Base-by-base conservation (phyloP, 1,140 invertebrate genomes). In the Hyposmocoma kahamanoa region DNA sequence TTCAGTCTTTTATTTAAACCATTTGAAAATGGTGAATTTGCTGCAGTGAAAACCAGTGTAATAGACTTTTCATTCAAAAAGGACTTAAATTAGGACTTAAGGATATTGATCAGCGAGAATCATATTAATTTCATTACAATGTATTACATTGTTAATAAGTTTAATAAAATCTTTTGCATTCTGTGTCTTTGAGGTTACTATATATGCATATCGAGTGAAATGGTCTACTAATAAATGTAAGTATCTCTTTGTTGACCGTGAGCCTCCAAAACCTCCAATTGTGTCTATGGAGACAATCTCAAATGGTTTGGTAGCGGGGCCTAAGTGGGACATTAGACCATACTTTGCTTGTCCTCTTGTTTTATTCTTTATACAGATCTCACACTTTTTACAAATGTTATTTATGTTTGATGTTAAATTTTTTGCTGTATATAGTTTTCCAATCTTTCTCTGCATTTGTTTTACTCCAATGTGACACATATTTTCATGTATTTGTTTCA, bases 21-120 rank as follows among this genome's bases (percentile, higher is more conserved):
- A 51, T 65, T 72, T 8, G 69, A 75, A 47, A 75, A 72, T 6
- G 70, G 61, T 26, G 59, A n/a, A 50, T 78, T 58, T 13, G 69
- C 60, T 39, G 65, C 59, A 32, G 70, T 78, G 36, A 76, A 80
- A 21, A 80, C 36, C 17, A 78, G 3, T 53, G 26, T 15, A 41
- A 77, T 54, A 24, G 56, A 21, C 15, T 71, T 56, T 2, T 62
- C 11, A 19, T 58, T 42, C 30, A 75, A 19, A 50, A 53, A 73
- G 8, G 54, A 47, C 62, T 71, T 68, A 24, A 72, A 80, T 55
- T 70, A 13, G 68, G 73, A 49, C 75, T 75, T 45, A 77, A 60
- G 64, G 59, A 43, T 80, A 78, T 61, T 78, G 71, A 51, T 76
- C 76, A 13, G 72, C 56, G 0, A 81, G 19, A 8, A 78, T 5